phyloP scores from a whole-genome alignment of 1,140 invertebrate genomes.

The honey bee (Apis mellifera) region DNA sequence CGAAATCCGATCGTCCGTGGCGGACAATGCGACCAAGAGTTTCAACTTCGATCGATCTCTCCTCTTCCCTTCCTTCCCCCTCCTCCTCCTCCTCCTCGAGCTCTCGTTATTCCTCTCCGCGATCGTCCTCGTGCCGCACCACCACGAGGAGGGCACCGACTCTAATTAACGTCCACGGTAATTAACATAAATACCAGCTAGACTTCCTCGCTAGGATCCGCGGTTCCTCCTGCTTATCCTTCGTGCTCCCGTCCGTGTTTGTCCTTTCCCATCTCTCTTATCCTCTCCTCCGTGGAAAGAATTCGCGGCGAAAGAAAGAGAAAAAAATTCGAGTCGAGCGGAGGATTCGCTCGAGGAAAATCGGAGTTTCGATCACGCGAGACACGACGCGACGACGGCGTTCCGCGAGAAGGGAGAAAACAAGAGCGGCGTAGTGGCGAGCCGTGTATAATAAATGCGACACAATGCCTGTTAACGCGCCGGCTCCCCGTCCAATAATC shows the following conservation, averaged over 20 bases:
- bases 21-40: slow-evolving; percentile 58
- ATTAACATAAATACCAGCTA: slow-evolving; percentile 80
- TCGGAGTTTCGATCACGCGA: background rate
- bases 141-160: slow-evolving; percentile 59
- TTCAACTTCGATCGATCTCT: slow-evolving; percentile 52
- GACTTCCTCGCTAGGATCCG: slow-evolving; percentile 68
- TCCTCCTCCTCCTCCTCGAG: slow-evolving; percentile 19
- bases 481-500: slow-evolving; percentile 44
- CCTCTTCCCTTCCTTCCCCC: background rate
- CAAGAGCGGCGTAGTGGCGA: slow-evolving; percentile 21
- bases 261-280: slow-evolving; percentile 54
- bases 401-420: slow-evolving; percentile 17
- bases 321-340: too few species aligned
- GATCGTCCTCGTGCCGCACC: slow-evolving; percentile 35
- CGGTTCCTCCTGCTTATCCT: slow-evolving; percentile 68
- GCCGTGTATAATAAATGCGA: slow-evolving; percentile 54
- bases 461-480: slow-evolving; percentile 35
- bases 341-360: background rate
- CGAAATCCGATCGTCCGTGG: slow-evolving; percentile 61
- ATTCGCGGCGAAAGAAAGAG: background rate
- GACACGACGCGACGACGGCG: too few species aligned
- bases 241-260: slow-evolving; percentile 55
- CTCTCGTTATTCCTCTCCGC: slow-evolving; percentile 40
- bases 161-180: slow-evolving; percentile 81
- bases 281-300: too few species aligned